phyloP scores from a whole-genome alignment of 2,888 invertebrate species.

The Erebia epiphron region DNA sequence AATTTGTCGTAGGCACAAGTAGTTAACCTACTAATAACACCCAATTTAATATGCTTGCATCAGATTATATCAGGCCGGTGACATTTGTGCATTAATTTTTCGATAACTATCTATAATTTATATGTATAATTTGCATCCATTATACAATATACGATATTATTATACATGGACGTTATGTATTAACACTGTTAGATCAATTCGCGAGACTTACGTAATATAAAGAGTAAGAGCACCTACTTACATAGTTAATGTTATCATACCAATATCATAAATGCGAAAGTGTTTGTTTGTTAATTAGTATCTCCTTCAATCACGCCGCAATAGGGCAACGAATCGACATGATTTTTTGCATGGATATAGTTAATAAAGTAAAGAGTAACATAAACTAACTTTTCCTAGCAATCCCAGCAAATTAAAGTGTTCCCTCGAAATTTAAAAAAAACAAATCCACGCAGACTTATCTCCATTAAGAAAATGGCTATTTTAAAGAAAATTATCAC shows the following conservation, averaged over 20 bases:
- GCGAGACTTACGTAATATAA: background rate
- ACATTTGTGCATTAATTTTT: conserved; percentile 34
- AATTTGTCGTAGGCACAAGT: background rate
- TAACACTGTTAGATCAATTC: conserved; percentile 7
- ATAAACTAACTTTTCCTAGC: no score
- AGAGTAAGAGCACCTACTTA: no score
- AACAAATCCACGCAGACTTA: background rate
- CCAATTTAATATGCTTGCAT: conserved; percentile 30
- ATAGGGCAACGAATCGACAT: no score
- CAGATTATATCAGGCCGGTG: conserved; percentile 32
- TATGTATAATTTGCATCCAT: conserved; percentile 22
- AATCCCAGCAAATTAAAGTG: background rate
- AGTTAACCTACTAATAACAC: conserved; percentile 13
- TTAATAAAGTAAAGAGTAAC: no score
- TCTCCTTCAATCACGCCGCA: no score
- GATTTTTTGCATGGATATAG: background rate
- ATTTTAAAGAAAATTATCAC: no score
- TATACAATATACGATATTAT: conserved; percentile 7
- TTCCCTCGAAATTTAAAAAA: background rate
- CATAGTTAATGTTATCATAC: background rate
- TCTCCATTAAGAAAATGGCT: no score
- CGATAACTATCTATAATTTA: conserved; percentile 32
- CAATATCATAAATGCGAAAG: no score
- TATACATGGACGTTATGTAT: background rate
- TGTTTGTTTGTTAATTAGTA: no score